These are phyloP conservation scores for Stegodyphus dumicola DNA, from an alignment of 1,140 invertebrate genomes.

Conservation along the genomic window DNA sequence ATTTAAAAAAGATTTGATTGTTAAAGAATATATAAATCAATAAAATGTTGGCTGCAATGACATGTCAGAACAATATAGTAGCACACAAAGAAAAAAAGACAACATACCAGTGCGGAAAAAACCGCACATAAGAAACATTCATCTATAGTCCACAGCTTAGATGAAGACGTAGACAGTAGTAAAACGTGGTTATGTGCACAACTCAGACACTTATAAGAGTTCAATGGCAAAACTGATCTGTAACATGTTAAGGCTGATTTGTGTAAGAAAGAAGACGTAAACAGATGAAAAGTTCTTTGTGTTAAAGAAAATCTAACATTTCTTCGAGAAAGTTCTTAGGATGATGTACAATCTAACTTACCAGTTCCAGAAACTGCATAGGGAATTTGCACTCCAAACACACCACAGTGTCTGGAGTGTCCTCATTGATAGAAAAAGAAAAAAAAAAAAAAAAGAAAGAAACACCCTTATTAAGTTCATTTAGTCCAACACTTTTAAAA, in stretches of 20 bases:
- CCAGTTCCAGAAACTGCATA: constrained; percentile 36
- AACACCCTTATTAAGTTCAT: constrained; percentile 30
- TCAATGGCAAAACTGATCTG: constrained; percentile 25
- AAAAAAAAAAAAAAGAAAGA: constrained; percentile 21
- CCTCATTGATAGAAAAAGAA: not conserved
- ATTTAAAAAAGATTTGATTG: too few species aligned
- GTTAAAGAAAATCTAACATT: constrained; percentile 19
- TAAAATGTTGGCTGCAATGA: constrained; percentile 27
- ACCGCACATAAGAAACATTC: constrained; percentile 55
- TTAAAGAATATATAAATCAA: not conserved
- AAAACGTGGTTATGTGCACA: constrained; percentile 5
- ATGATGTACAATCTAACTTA: constrained; percentile 44
- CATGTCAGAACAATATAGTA: not conserved
- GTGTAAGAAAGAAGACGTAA: constrained; percentile 28
- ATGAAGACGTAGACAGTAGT: constrained; percentile 13
- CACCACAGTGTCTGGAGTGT: too few species aligned
- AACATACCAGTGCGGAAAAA: constrained; percentile 59
- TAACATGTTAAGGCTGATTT: constrained; percentile 9
- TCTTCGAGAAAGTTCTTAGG: constrained; percentile 37
- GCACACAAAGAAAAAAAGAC: constrained; percentile 43
- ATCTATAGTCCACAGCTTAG: constrained; percentile 49
- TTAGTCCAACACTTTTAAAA: constrained; percentile 28
- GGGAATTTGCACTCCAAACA: not conserved
- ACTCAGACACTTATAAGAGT: constrained; percentile 25
- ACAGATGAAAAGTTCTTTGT: constrained; percentile 57